These are phyloP conservation scores for Uropsilus gracilis DNA, from an alignment of 2,113 vertebrate genomes.

Conservation along the genomic window DNA sequence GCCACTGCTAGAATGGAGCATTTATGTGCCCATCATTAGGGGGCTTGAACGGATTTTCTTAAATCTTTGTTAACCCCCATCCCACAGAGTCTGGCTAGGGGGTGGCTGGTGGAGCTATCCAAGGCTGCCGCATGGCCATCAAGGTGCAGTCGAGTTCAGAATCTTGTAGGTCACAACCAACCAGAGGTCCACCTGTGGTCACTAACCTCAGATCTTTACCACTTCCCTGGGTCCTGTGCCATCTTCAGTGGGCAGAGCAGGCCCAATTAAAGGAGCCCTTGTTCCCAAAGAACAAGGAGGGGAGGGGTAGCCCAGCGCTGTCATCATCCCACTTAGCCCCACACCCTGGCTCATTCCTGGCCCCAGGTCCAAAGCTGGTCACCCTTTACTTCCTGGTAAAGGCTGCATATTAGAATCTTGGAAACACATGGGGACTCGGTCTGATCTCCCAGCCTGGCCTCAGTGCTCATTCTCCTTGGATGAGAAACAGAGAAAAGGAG, in stretches of 20 bases:
- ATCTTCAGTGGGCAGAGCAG: background rate
- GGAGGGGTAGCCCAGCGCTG: background rate
- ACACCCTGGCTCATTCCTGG: background rate
- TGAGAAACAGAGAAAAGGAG: background rate
- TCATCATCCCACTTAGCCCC: background rate
- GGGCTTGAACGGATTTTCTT: background rate
- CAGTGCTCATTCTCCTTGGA: constrained; percentile 19
- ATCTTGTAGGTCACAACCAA: background rate
- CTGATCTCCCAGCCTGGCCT: background rate
- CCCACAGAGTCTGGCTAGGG: background rate
- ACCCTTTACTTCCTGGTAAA: background rate
- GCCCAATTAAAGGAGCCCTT: background rate
- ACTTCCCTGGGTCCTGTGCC: background rate
- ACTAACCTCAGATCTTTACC: background rate
- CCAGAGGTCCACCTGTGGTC: background rate
- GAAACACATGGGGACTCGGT: background rate
- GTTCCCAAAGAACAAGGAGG: constrained; percentile 12
- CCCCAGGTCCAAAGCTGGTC: background rate
- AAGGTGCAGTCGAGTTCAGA: constrained; percentile 20
- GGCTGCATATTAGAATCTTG: background rate
- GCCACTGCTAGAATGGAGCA: background rate
- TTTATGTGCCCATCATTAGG: background rate
- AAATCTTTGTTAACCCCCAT: background rate
- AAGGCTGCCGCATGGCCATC: background rate
- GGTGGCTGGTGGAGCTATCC: background rate